Base-by-base conservation (phyloP, 2,113 vertebrate species). In the Pluvialis apricaria region DNA sequence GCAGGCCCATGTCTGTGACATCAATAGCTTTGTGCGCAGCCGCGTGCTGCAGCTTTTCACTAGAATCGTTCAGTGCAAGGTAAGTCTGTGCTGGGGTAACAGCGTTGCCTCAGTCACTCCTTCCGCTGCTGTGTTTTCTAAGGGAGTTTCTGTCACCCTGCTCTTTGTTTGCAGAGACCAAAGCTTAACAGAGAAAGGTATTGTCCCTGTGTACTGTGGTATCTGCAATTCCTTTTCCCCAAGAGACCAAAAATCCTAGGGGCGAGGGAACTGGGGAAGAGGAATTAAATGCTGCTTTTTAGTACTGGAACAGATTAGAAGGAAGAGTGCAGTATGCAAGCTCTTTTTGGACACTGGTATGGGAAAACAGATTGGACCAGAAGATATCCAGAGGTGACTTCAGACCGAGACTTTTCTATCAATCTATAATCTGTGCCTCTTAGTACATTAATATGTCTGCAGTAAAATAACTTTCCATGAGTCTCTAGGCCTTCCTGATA, bases 1-100 rank as follows among this genome's bases (percentile, higher is more conserved):
- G 83, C 99, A 99, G 90, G 99, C 98, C 54, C 99, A 99, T 9
- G 44, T 98, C 54, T 99, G 99, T 6, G 99, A 99, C 44, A 66
- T 98, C 9, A 97, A 98, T 20, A 97, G 99, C 15, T 98, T 99
- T 5, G 99, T 99, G 38, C 97, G 99, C 77, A 98, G 99, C 26
- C 98, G 99, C 0, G 99, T 99, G 85, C 95, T 99, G 76, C 99
- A 99, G 87, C 98, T 99, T 58, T 99, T 98, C 92, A 97, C 99
- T 3, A 98, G 98, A 15, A 98, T 99, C 0, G 99, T 99, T 82
- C 99, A 99, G 97, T 95, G 98, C 96, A 99, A 99, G 98, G 99
- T 99, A 65, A 92, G 82, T 38, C 57, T 34, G 6, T 29, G 49
- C 64, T 25, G 24, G 66, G 18, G 11, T 60, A 31, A 7, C 2